phyloP scores from a whole-genome alignment of 53 echinoderm and acorn worm species.

The Antedon mediterranea region DNA sequence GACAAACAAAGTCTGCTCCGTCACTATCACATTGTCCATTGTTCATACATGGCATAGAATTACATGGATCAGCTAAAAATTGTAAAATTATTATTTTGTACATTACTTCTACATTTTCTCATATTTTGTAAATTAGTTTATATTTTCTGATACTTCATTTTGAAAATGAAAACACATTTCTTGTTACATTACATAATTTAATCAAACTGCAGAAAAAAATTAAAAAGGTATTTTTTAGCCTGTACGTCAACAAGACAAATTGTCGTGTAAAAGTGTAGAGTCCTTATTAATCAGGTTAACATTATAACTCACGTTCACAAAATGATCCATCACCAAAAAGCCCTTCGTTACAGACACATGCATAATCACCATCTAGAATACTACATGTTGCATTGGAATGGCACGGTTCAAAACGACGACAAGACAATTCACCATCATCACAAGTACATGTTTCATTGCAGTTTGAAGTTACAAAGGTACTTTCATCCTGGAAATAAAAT shows the following conservation, averaged over 20 bases:
- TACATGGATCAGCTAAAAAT: slow-evolving; percentile 4
- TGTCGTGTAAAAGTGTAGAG: too few relatives aligned
- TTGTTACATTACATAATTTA: too few relatives aligned
- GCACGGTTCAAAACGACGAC: neutral
- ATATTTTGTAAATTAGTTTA: too few relatives aligned
- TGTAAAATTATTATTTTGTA: too few relatives aligned
- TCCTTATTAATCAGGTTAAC: too few relatives aligned
- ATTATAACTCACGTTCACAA: neutral
- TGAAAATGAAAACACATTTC: too few relatives aligned
- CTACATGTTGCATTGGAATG: neutral
- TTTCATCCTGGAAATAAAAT: neutral
- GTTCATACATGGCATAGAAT: slow-evolving; percentile 10
- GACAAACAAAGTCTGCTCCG: slow-evolving; percentile 7
- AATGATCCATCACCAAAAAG: neutral
- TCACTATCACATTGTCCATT: slow-evolving; percentile 8
- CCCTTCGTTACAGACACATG: neutral
- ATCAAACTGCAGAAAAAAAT: too few relatives aligned
- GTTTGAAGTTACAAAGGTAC: neutral
- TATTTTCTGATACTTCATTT: too few relatives aligned
- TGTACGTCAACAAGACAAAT: too few relatives aligned
- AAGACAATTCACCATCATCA: neutral
- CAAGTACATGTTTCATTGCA: neutral
- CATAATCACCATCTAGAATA: neutral
- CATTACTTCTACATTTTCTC: too few relatives aligned
- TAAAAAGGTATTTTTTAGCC: too few relatives aligned